These are phyloP conservation scores for Sorex maritimensis DNA, from an alignment of 2,797 vertebrate species.

Conservation along the genomic window DNA sequence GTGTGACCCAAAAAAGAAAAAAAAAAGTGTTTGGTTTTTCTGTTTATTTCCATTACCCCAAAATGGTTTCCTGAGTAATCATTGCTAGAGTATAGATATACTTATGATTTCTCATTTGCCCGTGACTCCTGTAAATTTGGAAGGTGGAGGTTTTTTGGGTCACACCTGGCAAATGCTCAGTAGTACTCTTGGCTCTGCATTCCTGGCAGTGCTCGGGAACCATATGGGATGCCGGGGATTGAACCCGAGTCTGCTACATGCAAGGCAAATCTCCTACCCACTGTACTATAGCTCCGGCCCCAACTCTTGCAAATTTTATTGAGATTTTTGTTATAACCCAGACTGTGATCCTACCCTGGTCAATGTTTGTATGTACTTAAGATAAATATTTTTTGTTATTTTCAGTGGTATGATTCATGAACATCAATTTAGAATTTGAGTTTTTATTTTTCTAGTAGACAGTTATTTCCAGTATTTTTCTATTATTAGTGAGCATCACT, in stretches of 20 bases:
- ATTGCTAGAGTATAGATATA: slow-evolving; percentile 40
- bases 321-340: slow-evolving; percentile 36
- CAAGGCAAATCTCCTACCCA: too few species aligned
- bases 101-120: not conserved
- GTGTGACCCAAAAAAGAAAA: too few species aligned
- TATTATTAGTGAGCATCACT: not conserved
- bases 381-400: not conserved
- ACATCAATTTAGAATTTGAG: slow-evolving; percentile 25
- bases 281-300: too few species aligned
- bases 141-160: too few species aligned
- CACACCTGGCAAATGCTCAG: too few species aligned
- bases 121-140: not conserved
- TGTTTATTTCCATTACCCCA: not conserved
- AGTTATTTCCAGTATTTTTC: slow-evolving; percentile 17
- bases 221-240: too few species aligned
- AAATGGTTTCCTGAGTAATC: slow-evolving; percentile 14
- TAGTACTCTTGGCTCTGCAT: too few species aligned
- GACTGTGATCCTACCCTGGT: slow-evolving; percentile 12
- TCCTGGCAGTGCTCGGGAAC: too few species aligned
- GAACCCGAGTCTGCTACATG: too few species aligned
- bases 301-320: slow-evolving; percentile 7
- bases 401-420: slow-evolving; percentile 15
- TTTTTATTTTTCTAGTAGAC: not conserved
- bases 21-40: slow-evolving; percentile 1
- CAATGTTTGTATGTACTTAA: slow-evolving; percentile 8